These are phyloP conservation scores for Calameuta pallipes DNA, from an alignment of 2,888 invertebrate genomes.

Conservation along the genomic window DNA sequence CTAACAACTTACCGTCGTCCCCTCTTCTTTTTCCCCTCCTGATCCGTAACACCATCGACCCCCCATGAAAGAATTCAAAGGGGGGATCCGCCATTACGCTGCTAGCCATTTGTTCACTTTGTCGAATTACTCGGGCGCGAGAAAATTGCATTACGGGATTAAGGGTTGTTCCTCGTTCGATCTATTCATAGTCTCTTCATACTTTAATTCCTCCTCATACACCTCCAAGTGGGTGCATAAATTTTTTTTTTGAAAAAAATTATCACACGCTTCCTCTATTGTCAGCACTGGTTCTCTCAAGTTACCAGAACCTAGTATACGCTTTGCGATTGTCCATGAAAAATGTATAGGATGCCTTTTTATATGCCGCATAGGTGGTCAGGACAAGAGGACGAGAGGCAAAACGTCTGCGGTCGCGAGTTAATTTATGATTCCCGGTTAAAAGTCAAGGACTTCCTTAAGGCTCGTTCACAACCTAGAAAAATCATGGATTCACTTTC, in stretches of 20 bases:
- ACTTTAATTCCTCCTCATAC: neutral
- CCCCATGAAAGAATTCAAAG: constrained; percentile 7
- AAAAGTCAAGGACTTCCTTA: constrained; percentile 43
- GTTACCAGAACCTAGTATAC: neutral
- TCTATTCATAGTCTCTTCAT: neutral
- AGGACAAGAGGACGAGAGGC: constrained; percentile 6
- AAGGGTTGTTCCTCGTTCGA: constrained; percentile 6
- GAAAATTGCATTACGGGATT: constrained; percentile 25
- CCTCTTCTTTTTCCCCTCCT: neutral
- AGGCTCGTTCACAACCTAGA: neutral
- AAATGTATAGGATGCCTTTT: neutral
- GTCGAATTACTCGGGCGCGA: constrained; percentile 25
- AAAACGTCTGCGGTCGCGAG: constrained; percentile 36
- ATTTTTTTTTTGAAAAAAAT: neutral
- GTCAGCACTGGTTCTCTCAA: neutral
- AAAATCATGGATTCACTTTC: neutral
- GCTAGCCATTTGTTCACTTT: constrained; percentile 23
- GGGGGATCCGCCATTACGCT: constrained; percentile 8
- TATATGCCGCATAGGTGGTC: neutral
- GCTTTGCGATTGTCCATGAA: neutral
- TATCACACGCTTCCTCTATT: neutral
- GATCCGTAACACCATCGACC: constrained; percentile 3
- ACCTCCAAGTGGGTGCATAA: neutral
- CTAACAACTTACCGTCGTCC: neutral
- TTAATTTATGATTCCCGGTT: constrained; percentile 42